Conservation (phyloP, 2,797 vertebrate genomes). For the Sternotherus odoratus region DNA sequence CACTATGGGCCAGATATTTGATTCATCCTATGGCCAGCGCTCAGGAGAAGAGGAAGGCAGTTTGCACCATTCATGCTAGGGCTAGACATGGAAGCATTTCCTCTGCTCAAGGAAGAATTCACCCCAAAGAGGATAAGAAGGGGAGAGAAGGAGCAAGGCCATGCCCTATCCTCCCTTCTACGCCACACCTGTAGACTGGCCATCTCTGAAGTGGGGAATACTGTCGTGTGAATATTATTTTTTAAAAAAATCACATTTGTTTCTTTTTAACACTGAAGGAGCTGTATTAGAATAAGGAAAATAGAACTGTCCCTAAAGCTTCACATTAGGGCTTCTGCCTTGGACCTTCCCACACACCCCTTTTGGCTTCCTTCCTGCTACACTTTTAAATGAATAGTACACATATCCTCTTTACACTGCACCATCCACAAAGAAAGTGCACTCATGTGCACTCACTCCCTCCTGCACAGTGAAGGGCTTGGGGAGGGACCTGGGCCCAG, state of each 20-base stretch:
- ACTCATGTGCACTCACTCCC: not conserved
- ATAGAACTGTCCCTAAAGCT: not conserved
- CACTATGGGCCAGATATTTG: not conserved
- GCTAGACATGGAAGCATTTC: not conserved
- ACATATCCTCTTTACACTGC: not conserved
- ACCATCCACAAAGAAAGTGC: not conserved
- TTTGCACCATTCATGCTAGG: not conserved
- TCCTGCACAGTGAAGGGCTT: not conserved
- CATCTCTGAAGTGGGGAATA: not conserved
- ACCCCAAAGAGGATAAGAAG: not conserved
- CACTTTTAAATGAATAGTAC: not conserved
- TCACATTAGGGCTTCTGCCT: not conserved
- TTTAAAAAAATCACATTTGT: not conserved
- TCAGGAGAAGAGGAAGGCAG: not conserved
- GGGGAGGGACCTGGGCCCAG: not conserved
- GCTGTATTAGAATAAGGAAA: not conserved
- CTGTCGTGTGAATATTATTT: not conserved
- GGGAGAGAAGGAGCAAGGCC: not conserved
- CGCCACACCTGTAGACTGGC: not conserved
- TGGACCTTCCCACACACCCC: not conserved
- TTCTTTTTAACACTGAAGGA: not conserved
- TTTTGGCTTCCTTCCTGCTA: not conserved
- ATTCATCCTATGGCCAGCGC: not conserved
- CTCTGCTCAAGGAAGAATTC: not conserved
- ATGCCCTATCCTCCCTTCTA: not conserved